phyloP scores from a whole-genome alignment of 2,797 vertebrate species.

The Gobionotothen gibberifrons region DNA sequence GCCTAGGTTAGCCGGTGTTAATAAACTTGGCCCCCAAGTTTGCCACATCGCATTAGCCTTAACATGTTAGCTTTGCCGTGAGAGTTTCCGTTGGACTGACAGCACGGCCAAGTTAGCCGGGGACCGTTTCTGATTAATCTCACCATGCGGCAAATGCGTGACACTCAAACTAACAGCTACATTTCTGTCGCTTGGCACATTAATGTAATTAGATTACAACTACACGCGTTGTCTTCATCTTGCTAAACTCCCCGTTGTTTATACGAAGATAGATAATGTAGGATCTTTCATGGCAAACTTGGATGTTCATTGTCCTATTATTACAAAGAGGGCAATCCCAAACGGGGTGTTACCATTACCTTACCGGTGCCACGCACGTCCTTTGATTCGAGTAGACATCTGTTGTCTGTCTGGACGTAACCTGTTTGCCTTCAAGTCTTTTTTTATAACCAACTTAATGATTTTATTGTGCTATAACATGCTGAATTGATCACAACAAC shows the following conservation, averaged over 20 bases:
- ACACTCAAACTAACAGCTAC: conserved; percentile 20
- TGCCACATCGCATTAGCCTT: conserved; percentile 19
- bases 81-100: conserved; percentile 26
- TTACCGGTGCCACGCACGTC: conserved; percentile 68
- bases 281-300: conserved; percentile 13
- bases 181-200: not conserved
- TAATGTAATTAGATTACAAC: not conserved
- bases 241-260: conserved; percentile 7
- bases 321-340: conserved; percentile 40
- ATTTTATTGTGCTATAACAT: not conserved
- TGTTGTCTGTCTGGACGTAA: not conserved
- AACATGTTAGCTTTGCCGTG: conserved; percentile 33
- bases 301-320: conserved; percentile 13
- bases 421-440: not conserved
- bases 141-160: conserved; percentile 61
- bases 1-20: not conserved
- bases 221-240: not conserved
- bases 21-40: conserved; percentile 46
- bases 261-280: not conserved
- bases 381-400: conserved; percentile 28
- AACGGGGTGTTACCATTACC: conserved; percentile 60
- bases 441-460: too few species aligned
- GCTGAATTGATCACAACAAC: not conserved
- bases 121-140: conserved; percentile 30
- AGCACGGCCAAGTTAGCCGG: conserved; percentile 45